A percentile compares a stretch with the other conserved stretches of the same genome.
Evolutionary conservation across 2,113 vertebrate species (phyloP).

Genomic region (Myrmecophaga tridactyla): DNA sequence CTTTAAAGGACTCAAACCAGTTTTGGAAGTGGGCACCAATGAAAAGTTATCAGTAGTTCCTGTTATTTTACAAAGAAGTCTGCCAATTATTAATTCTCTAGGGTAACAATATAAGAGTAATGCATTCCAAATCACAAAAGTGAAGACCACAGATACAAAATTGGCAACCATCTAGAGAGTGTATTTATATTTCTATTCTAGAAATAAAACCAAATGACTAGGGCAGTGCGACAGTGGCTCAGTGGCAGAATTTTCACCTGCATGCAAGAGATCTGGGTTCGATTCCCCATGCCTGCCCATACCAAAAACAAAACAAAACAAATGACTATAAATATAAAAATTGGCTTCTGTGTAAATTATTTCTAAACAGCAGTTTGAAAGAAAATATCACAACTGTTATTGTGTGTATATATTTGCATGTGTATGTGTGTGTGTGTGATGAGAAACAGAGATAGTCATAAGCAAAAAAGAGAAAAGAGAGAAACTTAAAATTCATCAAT

Average conservation of each 20-base stretch:
- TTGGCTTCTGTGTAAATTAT: slow-evolving; percentile 31
- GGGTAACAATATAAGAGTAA: neutral
- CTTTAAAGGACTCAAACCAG: neutral
- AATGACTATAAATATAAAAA: slow-evolving; percentile 37
- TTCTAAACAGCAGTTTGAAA: slow-evolving; percentile 37
- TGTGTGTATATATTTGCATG: neutral
- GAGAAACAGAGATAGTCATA: neutral
- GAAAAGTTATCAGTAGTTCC: neutral
- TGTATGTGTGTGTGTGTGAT: neutral
- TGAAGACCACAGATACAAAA: neutral
- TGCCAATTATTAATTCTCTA: neutral
- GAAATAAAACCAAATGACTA: slow-evolving; percentile 4
- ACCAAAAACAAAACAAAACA: too few relatives aligned
- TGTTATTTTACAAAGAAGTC: neutral
- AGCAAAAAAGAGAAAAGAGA: neutral
- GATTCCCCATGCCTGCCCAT: too few relatives aligned
- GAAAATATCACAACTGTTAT: slow-evolving; percentile 13
- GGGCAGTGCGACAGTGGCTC: too few relatives aligned
- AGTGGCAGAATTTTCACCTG: too few relatives aligned
- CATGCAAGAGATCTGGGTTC: too few relatives aligned
- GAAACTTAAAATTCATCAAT: neutral
- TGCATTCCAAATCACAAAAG: neutral
- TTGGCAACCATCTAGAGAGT: slow-evolving; percentile 30
- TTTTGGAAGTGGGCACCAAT: neutral
- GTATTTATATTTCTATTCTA: slow-evolving; percentile 36